A percentile compares a stretch with the other conserved stretches of the same genome.
These are phyloP conservation scores for Gymnoscopelus braueri DNA, from an alignment of 2,797 vertebrate species.

Conservation along the genomic window DNA sequence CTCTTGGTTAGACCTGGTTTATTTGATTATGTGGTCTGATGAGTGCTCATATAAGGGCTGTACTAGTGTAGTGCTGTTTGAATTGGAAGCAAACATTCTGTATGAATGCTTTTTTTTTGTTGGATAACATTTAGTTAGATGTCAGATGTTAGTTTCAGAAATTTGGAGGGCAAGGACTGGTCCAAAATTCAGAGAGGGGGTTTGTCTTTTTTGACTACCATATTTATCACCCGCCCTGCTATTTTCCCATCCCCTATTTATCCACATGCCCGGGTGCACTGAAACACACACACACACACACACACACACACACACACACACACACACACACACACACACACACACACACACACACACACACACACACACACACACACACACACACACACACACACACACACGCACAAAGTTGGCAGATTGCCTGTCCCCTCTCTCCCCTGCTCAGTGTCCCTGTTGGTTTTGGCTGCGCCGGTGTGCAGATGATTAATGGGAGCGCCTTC, in stretches of 20 bases:
- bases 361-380: neutral
- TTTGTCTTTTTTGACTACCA: conserved; percentile 13
- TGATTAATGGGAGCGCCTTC: conserved; percentile 71
- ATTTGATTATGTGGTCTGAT: no score
- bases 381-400: conserved; percentile 12
- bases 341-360: conserved; percentile 15
- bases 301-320: no score
- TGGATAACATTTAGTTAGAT: no score
- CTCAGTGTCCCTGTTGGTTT: conserved; percentile 53
- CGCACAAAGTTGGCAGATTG: conserved; percentile 46
- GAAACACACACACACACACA: conserved; percentile 16
- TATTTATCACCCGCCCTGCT: conserved; percentile 10
- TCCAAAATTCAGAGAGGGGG: no score
- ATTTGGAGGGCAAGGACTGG: no score
- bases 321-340: neutral
- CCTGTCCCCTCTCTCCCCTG: conserved; percentile 48
- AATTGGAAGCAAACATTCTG: no score
- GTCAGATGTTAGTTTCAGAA: no score
- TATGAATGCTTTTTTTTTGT: no score
- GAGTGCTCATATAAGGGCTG: no score
- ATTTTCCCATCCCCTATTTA: neutral
- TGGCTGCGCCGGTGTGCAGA: conserved; percentile 43
- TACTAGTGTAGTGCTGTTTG: no score
- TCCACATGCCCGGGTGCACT: no score
- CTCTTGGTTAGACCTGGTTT: no score